Evolutionary conservation across 1,140 invertebrate species (phyloP), one percentile per base, ranked within the genome.

Genomic region (Drosophila miranda): DNA sequence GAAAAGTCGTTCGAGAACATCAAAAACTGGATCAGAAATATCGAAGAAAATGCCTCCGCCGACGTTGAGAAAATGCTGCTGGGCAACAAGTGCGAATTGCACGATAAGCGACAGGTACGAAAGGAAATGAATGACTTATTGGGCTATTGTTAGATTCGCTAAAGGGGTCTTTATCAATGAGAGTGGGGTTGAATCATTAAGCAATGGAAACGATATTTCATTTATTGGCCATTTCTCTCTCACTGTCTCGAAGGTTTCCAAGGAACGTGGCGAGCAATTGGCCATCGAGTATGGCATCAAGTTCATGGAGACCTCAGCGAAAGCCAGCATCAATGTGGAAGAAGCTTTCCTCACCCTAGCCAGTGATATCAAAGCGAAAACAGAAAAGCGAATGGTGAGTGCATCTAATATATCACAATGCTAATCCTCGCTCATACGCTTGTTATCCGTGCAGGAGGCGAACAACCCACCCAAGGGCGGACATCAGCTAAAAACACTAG

Each of bases 1-100:
- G 96, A 98, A 87, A 99, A 99, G 92, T 98, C 97, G 79, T 99
- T 99, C 92, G 98, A 99, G 91, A 99, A 99, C 91, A 99, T 99
- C 73, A 97, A 98, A 76, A 99, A 99, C 90, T 99, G 98, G 98
- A 96, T 99, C 79, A 93, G 98, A 89, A 99, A 99, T 92, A 99
- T 99, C 91, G 98, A 99, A 91, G 98, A 99, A 93, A 96, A 97
- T 92, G 97, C 97, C 19, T 97, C 97, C 30, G 95, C 97, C 30
- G 97, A 98, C 93, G 97, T 98, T 13, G 97, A 98, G 90, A 97
- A 97, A 92, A 98, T 98, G 97, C 94, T 98, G 66, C 92, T 98
- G 84, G 97, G 97, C 70, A 98, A 98, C 92, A 98, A 98, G 93
- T 98, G 97, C 92, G 97, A 98, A 92, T 93, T 97, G 89, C 95